A percentile compares a stretch with the other conserved stretches of the same genome.
These are phyloP conservation scores for Andinoacara biseriatus DNA, from an alignment of 2,113 vertebrate species.

Conservation along the genomic window DNA sequence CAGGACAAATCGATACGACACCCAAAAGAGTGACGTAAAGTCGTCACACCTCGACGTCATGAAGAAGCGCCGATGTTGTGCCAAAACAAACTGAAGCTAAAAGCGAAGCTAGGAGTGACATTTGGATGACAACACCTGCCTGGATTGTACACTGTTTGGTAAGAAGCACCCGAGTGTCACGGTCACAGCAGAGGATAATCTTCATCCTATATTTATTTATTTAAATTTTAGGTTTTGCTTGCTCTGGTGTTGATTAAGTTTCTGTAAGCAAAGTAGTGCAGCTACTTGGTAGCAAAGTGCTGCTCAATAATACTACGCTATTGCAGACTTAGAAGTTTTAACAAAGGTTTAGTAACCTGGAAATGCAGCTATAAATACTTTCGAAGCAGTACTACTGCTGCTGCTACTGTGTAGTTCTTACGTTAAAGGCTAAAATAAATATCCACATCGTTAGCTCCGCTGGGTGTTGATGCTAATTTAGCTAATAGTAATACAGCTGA, in stretches of 20 bases:
- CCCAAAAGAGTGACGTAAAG: background rate
- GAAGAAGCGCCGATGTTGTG: constrained; percentile 9
- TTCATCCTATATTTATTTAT: background rate
- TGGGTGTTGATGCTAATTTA: background rate
- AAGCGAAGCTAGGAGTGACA: background rate
- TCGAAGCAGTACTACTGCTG: background rate
- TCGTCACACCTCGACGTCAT: constrained; percentile 31
- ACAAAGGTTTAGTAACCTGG: too few species aligned
- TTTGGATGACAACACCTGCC: background rate
- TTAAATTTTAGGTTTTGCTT: background rate
- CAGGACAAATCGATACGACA: too few species aligned
- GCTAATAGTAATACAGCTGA: background rate
- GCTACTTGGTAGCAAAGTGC: background rate
- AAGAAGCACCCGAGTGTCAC: background rate
- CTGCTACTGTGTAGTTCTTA: background rate
- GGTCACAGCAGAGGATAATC: background rate
- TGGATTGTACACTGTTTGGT: constrained; percentile 10
- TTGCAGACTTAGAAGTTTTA: background rate
- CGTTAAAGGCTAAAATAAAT: background rate
- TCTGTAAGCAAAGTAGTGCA: background rate
- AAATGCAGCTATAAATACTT: background rate
- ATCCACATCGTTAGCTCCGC: background rate
- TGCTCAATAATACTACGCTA: background rate
- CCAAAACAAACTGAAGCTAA: constrained; percentile 31
- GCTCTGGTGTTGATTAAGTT: background rate